Evolutionary conservation across 2,113 vertebrate genomes (phyloP), one percentile per base, ranked within the genome.

Genomic region (Dasypus novemcinctus): DNA sequence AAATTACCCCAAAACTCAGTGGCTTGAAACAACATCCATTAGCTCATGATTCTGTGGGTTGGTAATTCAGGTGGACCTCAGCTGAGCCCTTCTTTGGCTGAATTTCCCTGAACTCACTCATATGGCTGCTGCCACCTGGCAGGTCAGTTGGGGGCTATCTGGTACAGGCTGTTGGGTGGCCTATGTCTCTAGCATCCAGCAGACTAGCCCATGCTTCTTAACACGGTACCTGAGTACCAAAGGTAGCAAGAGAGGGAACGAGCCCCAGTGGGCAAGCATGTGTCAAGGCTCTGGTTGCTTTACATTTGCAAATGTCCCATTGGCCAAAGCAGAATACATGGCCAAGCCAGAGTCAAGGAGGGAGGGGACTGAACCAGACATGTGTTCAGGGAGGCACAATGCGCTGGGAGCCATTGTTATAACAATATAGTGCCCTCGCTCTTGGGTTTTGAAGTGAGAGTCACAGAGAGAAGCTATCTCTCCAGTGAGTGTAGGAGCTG

Each of bases 11-110:
- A 10, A 4, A 15, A 59, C 0, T 17, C 68, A 11, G 83, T 1
- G 8, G 25, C 61, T 64, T 9, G 13, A 2, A 21, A 9, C 36
- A 12, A 11, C 64, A 0, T 0, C 21, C 6, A 0, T 9, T 5
- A 27, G 43, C 64, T 18, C 57, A 1, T 23, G 68, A 15, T 31
- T 21, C 25, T 17, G 10, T 25, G 41, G 86, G 27, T 8, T 27
- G 36, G 20, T 38, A 0, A n/a, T 41, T 41, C 7, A 1, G 33
- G 27, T 61, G 17, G 49, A 41, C 68, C n/a, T 61, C 54, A 3
- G 69, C 15, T 4, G 75, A n/a, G n/a, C 66, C n/a, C 17, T 69
- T 68, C 31, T 68, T 69, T n/a, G 20, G 33, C 66, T 36, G 66
- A n/a, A 18, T 17, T 20, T 6, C n/a, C n/a, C 66, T 69, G 17